phyloP scores from a whole-genome alignment of 2,113 vertebrate species.

The Labrus mixtus region DNA sequence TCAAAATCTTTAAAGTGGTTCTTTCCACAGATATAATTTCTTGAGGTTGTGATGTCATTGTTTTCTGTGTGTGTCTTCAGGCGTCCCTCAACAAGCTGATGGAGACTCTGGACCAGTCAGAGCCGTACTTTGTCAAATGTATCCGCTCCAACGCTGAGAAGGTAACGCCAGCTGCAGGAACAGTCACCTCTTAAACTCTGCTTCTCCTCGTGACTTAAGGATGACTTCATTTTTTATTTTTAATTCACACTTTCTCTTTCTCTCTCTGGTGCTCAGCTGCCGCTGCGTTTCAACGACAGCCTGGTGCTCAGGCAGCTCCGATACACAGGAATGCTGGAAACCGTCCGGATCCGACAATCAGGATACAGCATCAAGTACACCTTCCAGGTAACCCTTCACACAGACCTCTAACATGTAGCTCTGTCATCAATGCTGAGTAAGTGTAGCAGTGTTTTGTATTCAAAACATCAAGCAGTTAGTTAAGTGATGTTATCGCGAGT shows the following conservation, averaged over 20 bases:
- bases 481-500: too few relatives aligned
- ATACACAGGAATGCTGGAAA: slow-evolving; percentile 98
- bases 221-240: not conserved
- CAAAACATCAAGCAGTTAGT: too few relatives aligned
- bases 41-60: not conserved
- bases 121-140: slow-evolving; percentile 98
- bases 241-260: not conserved
- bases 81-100: slow-evolving; percentile 95
- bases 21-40: too few relatives aligned
- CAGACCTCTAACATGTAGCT: too few relatives aligned
- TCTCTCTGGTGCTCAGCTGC: slow-evolving; percentile 83
- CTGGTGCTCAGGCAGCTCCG: slow-evolving; percentile 95
- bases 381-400: slow-evolving; percentile 88
- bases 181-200: not conserved
- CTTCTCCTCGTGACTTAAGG: not conserved
- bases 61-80: slow-evolving; percentile 76
- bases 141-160: slow-evolving; percentile 98
- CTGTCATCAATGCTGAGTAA: too few relatives aligned
- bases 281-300: slow-evolving; percentile 91
- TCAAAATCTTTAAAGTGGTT: too few relatives aligned
- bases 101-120: slow-evolving; percentile 96
- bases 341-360: slow-evolving; percentile 94
- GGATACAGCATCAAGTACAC: slow-evolving; percentile 97
- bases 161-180: slow-evolving; percentile 77
- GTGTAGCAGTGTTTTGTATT: too few relatives aligned